Percentiles rank a stretch among this genome's conserved stretches.
Conservation (phyloP, 1,140 invertebrate genomes). For the Bombus balteatus region DNA sequence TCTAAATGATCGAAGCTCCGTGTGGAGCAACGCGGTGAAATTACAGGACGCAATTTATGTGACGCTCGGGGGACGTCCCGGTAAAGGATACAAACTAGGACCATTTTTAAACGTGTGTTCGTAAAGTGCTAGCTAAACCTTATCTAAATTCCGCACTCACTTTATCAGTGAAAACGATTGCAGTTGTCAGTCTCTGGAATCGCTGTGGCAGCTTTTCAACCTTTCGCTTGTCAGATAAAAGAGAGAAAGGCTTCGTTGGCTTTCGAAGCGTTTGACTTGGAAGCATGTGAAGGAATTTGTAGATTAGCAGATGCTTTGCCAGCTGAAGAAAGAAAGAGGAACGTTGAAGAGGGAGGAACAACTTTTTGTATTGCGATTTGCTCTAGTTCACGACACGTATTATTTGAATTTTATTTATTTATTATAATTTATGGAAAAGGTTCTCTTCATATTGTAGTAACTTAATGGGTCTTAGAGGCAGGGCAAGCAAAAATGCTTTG, state of each 20-base stretch:
- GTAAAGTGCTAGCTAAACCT: constrained; percentile 13
- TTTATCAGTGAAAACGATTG: constrained; percentile 35
- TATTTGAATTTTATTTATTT: no score
- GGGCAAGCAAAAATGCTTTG: no score
- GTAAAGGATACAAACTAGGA: constrained; percentile 8
- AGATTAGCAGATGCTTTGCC: not conserved
- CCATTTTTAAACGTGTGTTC: constrained; percentile 20
- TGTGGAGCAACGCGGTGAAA: not conserved
- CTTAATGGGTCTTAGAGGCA: no score
- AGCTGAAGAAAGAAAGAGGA: not conserved
- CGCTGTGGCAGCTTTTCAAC: constrained; percentile 8
- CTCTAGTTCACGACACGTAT: no score
- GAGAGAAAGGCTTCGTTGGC: not conserved
- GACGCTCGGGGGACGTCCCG: not conserved
- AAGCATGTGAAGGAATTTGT: not conserved
- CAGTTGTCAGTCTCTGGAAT: constrained; percentile 16
- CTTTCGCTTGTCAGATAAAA: not conserved
- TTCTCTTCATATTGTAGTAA: no score
- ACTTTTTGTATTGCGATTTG: no score
- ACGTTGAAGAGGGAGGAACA: no score
- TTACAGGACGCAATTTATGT: constrained; percentile 8
- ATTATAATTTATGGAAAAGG: no score
- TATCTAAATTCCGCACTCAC: constrained; percentile 26
- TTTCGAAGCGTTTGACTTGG: not conserved
- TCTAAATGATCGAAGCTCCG: constrained; percentile 19